Base-by-base conservation (phyloP, 2,797 vertebrate genomes). In the Chaetophractus vellerosus region DNA sequence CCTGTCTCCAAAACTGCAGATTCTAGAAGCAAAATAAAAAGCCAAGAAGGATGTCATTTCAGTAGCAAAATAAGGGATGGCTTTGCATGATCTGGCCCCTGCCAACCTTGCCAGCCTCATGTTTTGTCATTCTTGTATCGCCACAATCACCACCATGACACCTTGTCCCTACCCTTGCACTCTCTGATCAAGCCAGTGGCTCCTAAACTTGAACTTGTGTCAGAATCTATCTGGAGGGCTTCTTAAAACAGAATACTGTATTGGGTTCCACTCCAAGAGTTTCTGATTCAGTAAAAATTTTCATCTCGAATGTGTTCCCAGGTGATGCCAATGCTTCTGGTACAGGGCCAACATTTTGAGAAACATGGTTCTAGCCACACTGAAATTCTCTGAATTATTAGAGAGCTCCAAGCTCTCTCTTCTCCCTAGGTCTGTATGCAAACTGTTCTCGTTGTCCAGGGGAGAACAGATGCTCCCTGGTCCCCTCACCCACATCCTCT, bases 11-110 rank as follows among this genome's bases (percentile, higher is more conserved):
- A 68, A 74, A 87, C 68, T 85, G 76, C 6, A 59, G 31, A 12
- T 26, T 61, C 15, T 72, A 1, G 41, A 90, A 90, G 31, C 31
- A 96, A 94, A 94, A 61, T 26, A 38, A 71, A 86, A 95, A 71
- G 14, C 24, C 3, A 15, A 6, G 23, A 66, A 75, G 9, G 14
- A 61, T 68, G 88, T 28, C 84, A 23, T 19, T 7, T 92, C 9
- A 61, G 15, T 38, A 48, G 31, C 4, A 88, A 93, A 48, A 78
- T 26, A 74, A 78, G 2, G 7, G 14, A 50, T 10, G 23, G 26
- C n/a, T 21, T 10, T 14, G 1, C 16, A 23, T 0, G 8, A 75
- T 31, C 72, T n/a, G 26, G 24, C 5, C 7, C 36, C 45, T 41
- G 31, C 7, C 38, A 80, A 12, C 24, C 23, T 52, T 78, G 45